Evolutionary conservation across 2,797 vertebrate species (phyloP).

Genomic region (Oreonectes daqikongensis): DNA sequence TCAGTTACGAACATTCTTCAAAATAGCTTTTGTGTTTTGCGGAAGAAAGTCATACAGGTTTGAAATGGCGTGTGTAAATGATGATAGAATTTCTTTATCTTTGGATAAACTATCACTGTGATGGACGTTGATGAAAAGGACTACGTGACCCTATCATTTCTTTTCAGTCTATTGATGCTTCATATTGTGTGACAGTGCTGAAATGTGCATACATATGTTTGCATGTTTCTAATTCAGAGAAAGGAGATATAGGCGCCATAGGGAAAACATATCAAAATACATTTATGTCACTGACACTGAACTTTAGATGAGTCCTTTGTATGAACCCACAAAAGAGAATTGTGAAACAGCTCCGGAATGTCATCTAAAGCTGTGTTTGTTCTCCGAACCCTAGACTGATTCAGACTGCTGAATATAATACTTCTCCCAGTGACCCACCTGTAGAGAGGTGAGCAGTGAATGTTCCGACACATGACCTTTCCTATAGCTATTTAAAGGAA

Average conservation of each 20-base stretch:
- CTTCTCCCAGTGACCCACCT: not conserved
- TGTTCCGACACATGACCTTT: constrained; percentile 25
- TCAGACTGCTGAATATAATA: constrained; percentile 6
- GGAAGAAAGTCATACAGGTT: too few species aligned
- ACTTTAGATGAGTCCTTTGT: constrained; percentile 24
- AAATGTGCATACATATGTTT: not conserved
- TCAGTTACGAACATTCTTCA: too few species aligned
- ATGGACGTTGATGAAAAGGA: not conserved
- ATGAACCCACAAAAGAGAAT: constrained; percentile 4
- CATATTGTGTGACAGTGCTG: not conserved
- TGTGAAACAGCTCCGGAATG: not conserved
- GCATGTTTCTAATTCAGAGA: constrained; percentile 8
- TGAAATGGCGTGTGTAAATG: too few species aligned
- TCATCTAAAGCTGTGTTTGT: constrained; percentile 2
- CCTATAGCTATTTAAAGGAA: not conserved
- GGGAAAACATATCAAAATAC: constrained; percentile 30
- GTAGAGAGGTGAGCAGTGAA: constrained; percentile 7
- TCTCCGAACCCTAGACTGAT: not conserved
- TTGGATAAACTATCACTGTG: too few species aligned
- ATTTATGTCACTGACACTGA: constrained; percentile 27
- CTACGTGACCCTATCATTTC: not conserved
- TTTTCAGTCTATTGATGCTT: not conserved
- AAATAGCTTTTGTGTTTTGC: too few species aligned
- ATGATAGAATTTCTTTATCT: too few species aligned
- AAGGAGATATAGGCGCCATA: not conserved